Percentiles rank a stretch among this genome's conserved stretches.
Evolutionary conservation across 2,797 vertebrate genomes (phyloP).

Genomic region (Anguilla obscura): DNA sequence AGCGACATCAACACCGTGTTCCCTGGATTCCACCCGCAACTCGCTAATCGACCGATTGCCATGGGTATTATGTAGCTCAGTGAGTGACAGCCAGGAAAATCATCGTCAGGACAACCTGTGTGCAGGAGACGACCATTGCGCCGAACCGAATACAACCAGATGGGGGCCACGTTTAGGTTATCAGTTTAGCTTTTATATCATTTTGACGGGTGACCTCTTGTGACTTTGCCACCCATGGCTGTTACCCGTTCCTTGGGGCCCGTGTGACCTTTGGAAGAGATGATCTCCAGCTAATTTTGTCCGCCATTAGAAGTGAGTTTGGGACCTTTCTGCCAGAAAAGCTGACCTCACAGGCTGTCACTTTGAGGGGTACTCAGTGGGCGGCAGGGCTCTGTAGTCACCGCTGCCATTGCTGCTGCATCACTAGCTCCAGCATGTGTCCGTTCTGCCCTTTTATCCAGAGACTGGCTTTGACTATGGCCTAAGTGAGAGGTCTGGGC

Average conservation of each 20-base stretch:
- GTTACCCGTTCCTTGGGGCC: not conserved
- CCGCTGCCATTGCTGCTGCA: not conserved
- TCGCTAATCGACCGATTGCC: not conserved
- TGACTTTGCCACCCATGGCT: not conserved
- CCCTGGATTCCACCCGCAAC: not conserved
- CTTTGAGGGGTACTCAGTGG: not conserved
- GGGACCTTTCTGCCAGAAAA: not conserved
- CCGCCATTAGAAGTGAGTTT: not conserved
- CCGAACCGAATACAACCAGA: not conserved
- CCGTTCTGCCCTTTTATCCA: not conserved
- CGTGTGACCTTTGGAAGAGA: not conserved
- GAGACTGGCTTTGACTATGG: not conserved
- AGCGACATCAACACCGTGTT: not conserved
- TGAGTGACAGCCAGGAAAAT: not conserved
- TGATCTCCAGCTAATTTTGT: not conserved
- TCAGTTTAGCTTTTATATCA: not conserved
- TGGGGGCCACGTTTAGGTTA: not conserved
- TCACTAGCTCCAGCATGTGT: not conserved
- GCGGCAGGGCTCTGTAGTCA: not conserved
- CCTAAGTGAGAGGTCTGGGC: not conserved
- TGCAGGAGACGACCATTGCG: not conserved
- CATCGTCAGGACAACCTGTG: not conserved
- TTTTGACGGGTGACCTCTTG: not conserved
- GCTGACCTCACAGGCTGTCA: not conserved
- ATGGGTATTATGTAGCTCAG: not conserved